phyloP scores from a whole-genome alignment of 2,797 vertebrate genomes.

The Acanthurus leucopareius region DNA sequence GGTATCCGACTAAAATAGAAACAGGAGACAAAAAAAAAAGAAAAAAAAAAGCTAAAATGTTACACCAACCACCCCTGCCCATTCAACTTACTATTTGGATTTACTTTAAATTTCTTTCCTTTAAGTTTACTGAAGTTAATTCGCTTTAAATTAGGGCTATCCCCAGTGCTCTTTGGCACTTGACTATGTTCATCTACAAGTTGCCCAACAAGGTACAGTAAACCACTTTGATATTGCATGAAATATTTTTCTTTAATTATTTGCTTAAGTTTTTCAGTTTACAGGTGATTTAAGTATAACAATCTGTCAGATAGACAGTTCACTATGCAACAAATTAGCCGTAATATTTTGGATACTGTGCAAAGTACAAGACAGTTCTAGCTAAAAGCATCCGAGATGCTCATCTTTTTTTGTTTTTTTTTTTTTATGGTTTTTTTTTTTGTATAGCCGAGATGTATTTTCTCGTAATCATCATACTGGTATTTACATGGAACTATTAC shows the following conservation, averaged over 20 bases:
- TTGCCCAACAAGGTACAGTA: constrained; percentile 89
- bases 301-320: constrained; percentile 48
- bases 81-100: constrained; percentile 80
- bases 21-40: constrained; percentile 50
- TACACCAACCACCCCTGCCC: constrained; percentile 85
- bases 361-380: constrained; percentile 78
- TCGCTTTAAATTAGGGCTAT: constrained; percentile 84
- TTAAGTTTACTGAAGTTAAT: constrained; percentile 87
- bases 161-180: constrained; percentile 87
- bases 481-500: constrained; percentile 81
- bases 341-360: constrained; percentile 70
- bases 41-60: constrained; percentile 71
- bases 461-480: constrained; percentile 70
- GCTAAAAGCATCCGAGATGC: constrained; percentile 75
- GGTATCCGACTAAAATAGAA: constrained; percentile 85
- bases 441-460: constrained; percentile 63
- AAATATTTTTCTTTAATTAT: constrained; percentile 63
- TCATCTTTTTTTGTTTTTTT: constrained; percentile 53
- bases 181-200: constrained; percentile 86
- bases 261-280: constrained; percentile 62
- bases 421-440: constrained; percentile 57
- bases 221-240: constrained; percentile 83
- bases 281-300: constrained; percentile 70
- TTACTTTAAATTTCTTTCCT: constrained; percentile 85
- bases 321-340: constrained; percentile 66